Evolutionary conservation across 64 coral and sea anemone genomes (phyloP), one percentile per base, ranked within the genome.

Genomic region (Montipora cactus): DNA sequence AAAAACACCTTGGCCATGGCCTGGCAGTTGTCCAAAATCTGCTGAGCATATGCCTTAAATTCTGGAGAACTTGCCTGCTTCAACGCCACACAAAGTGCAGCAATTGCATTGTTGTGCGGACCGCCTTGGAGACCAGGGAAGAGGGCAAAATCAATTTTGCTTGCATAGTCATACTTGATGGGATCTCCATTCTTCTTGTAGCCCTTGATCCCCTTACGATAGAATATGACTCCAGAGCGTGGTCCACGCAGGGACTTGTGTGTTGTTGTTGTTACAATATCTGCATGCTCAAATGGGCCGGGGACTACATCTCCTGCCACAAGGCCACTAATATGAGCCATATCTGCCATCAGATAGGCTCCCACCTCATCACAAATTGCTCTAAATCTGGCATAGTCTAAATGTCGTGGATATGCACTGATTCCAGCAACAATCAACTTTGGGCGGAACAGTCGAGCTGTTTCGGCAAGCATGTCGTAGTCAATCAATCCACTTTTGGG

Each of bases 121-220:
- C 98, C 98, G 62, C 98, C 98, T 70, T 99, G 98, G 2, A 99
- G 85, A 5, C 92, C 98, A 78, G 98, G 98, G 79, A 99, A 99
- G 2, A 99, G 73, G 5, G 98, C 98, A 81, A 88, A 83, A 66
- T 86, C 92, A 47, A 99, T 94, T 70, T 88, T 96, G 75, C 89
- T 76, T 18, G 95, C 98, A 90, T 92, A 90, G 78, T 99, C 95
- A 81, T 99, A 99, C 74, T 93, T 96, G 25, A 99, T 96, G 19
- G 98, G 98, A 46, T 99, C 98, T 1, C 98, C 98, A 89, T 87
- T 96, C 55, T 99, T 99, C 89, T 94, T 96, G 76, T 99, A 84
- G 20, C 98, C 98, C 59, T 99, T 99, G 62, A 99, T 82, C 13
- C 98, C 98, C 87, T 99, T 99, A 64, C 98, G 95, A 67, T 93